Evolutionary conservation across 2,797 vertebrate genomes (phyloP).

Genomic region (Ctenochaetus hawaiiensis): DNA sequence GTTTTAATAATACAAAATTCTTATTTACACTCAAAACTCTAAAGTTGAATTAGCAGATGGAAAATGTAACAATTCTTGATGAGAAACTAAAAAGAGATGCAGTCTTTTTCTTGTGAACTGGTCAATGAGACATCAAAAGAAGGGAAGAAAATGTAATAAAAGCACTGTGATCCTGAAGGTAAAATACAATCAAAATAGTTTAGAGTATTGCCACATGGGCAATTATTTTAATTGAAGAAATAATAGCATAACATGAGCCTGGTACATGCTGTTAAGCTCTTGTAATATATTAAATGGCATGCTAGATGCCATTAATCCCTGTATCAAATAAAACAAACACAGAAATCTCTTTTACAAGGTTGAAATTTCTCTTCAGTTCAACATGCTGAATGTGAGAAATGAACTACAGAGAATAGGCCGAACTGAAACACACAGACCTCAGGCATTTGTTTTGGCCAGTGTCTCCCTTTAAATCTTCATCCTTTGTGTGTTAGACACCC

Average conservation of each 20-base stretch:
- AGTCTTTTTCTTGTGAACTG: not conserved
- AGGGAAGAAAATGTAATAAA: conserved; percentile 3
- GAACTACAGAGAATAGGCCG: not conserved
- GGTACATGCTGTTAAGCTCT: not conserved
- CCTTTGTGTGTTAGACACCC: not conserved
- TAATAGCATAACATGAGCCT: not conserved
- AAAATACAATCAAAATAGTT: not conserved
- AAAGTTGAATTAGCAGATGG: not conserved
- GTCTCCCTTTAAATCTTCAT: conserved; percentile 2
- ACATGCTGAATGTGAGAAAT: not conserved
- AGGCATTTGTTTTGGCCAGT: conserved; percentile 1
- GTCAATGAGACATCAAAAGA: not conserved
- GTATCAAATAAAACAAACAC: not conserved
- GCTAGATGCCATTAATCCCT: not conserved
- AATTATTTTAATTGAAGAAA: not conserved
- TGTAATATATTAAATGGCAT: not conserved
- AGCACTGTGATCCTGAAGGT: not conserved
- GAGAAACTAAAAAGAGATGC: not conserved
- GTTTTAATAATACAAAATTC: conserved; percentile 7
- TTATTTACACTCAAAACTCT: conserved; percentile 11
- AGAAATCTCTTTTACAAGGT: not conserved
- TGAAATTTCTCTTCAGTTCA: not conserved
- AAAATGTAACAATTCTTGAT: conserved; percentile 13
- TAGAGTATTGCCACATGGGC: not conserved
- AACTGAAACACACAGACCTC: not conserved